A percentile compares a stretch with the other conserved stretches of the same genome.
Conservation (phyloP, 2,797 vertebrate genomes). For the Anniella stebbinsi region DNA sequence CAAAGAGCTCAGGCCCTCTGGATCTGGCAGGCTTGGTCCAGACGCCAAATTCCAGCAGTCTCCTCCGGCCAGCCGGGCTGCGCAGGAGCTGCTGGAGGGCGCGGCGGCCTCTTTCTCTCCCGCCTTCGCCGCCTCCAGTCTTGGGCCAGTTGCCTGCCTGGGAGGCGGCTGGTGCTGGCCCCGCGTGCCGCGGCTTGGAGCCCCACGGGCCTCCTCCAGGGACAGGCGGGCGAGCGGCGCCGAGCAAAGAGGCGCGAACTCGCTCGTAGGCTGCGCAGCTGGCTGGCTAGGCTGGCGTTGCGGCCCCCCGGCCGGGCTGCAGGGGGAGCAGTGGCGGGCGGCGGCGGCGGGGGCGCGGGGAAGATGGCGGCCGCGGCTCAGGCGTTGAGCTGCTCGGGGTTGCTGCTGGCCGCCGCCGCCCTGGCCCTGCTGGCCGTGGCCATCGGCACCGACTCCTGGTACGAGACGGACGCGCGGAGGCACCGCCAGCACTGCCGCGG, state of each 20-base stretch:
- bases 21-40: no score
- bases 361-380: conserved; percentile 93
- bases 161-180: not conserved
- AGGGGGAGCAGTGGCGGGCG: conserved; percentile 28
- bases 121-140: no score
- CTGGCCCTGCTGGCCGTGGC: conserved; percentile 90
- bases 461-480: conserved; percentile 92
- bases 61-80: no score
- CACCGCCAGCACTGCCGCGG: conserved; percentile 91
- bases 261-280: not conserved
- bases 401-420: conserved; percentile 89
- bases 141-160: no score
- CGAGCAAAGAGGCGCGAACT: not conserved
- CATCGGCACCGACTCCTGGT: conserved; percentile 94
- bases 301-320: not conserved
- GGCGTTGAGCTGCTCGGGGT: conserved; percentile 89
- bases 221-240: not conserved
- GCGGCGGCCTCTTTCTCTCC: no score
- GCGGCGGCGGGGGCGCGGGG: conserved; percentile 67
- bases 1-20: no score
- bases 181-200: not conserved
- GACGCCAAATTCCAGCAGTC: no score
- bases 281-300: not conserved
- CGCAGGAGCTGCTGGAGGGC: no score
- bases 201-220: not conserved